phyloP scores from a whole-genome alignment of 2,888 invertebrate genomes.

The Sturmia bella region DNA sequence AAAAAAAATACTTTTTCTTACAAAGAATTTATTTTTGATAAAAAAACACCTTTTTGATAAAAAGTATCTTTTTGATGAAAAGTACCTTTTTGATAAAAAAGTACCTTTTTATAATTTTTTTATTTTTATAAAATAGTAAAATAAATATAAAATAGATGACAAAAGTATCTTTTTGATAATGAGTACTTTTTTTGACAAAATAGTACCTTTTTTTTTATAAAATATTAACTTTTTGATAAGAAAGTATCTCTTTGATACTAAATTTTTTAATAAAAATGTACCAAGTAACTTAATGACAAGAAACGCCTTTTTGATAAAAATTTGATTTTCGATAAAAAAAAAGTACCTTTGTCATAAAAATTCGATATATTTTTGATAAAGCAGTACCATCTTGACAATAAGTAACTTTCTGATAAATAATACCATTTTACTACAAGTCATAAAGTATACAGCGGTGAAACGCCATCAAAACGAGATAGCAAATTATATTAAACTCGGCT shows the following conservation, averaged over 20 bases:
- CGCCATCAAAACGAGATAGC: no score
- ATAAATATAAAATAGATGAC: no score
- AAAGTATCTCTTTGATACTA: neutral
- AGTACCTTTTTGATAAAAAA: neutral
- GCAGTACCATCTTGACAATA: neutral
- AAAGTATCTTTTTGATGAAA: neutral
- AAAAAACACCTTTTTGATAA: neutral
- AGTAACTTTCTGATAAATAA: neutral
- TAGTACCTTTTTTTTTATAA: neutral
- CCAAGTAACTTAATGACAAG: neutral
- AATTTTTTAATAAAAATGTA: neutral
- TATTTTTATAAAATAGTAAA: no score
- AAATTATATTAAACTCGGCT: no score
- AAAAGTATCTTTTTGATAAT: neutral
- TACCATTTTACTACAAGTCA: no score
- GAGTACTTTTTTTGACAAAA: neutral
- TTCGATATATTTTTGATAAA: neutral
- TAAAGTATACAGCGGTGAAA: no score
- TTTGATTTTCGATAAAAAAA: no score
- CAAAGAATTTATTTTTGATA: neutral
- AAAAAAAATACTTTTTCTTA: neutral
- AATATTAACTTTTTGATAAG: neutral
- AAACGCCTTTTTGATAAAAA: neutral
- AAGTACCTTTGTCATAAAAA: neutral
- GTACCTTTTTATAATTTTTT: no score